Evolutionary conservation across 1,140 invertebrate genomes (phyloP), one percentile per base, ranked within the genome.

Genomic region (Dryas iulia): DNA sequence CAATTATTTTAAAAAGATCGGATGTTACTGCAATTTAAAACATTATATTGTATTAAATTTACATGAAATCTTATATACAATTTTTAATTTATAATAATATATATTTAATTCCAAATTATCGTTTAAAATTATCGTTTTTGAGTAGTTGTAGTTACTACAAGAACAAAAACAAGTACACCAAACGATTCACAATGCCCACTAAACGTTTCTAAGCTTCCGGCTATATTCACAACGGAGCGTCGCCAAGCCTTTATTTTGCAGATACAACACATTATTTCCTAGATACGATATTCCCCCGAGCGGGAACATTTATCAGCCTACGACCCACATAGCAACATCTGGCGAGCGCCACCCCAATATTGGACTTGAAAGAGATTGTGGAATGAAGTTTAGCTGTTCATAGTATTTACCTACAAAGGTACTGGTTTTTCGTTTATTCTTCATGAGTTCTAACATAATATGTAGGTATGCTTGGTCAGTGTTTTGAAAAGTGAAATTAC

Each of bases 281-380:
- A 69, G 76, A 77, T 81, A 76, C 79, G 76, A 75, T 78, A 81
- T 81, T 86, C 82, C 81, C 79, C 61, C 59, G 77, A 78, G 81
- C 71, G 71, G 72, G 72, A 78, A 76, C 82, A 87, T 89, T 89
- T 89, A 84, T 89, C 84, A 89, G 78, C 54, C 65, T 60, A 71
- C 83, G 83, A 86, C 86, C 85, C 86, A 88, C 79, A 88, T 86
- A 81, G 82, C 77, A 81, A 83, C 84, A 86, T 86, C 83, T 88
- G 86, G 60, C 66, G 69, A 74, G 77, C 72, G 70, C 79, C 72
- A 68, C 66, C 71, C 68, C 68, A 65, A 61, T 76, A 81, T 84
- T 78, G 75, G 63, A 74, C 77, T 76, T 73, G 64, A 72, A 74
- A 69, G 72, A 79, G 75, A 83, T 76, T 77, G 76, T 73, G 71